phyloP scores from a whole-genome alignment of 35 echinoderm and acorn worm species.

The Patiria miniata region DNA sequence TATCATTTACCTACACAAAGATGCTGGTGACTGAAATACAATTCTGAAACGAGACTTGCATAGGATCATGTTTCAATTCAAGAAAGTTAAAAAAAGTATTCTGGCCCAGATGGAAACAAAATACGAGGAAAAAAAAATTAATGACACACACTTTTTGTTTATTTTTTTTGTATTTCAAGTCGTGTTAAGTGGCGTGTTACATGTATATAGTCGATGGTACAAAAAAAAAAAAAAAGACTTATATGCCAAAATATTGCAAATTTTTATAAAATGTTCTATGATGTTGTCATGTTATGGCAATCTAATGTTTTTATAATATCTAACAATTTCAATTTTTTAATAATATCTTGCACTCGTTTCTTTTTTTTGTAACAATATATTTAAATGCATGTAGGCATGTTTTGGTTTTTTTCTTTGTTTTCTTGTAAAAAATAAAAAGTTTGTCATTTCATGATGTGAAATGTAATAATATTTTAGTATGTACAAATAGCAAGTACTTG shows the following conservation, averaged over 20 bases:
- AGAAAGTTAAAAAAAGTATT: background rate
- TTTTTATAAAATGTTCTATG: no score
- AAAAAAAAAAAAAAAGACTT: no score
- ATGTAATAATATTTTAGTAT: conserved; percentile 5
- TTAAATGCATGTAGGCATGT: conserved; percentile 12
- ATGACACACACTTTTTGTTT: no score
- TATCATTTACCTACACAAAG: no score
- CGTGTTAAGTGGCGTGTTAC: no score
- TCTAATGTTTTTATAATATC: background rate
- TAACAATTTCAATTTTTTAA: conserved; percentile 7
- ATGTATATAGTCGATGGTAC: no score
- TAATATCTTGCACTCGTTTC: conserved; percentile 16
- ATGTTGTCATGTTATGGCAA: background rate
- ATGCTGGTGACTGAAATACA: no score
- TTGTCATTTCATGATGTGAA: background rate
- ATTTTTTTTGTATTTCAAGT: no score
- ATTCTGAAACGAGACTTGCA: background rate
- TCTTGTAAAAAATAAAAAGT: conserved; percentile 25
- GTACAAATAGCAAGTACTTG: conserved; percentile 16
- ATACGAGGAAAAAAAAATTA: background rate
- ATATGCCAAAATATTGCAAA: no score
- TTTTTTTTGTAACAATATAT: background rate
- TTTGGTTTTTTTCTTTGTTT: background rate
- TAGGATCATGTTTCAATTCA: background rate
- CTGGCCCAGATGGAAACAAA: conserved; percentile 16